phyloP scores from a whole-genome alignment of 2,113 vertebrate genomes.

The Corythaeola cristata region DNA sequence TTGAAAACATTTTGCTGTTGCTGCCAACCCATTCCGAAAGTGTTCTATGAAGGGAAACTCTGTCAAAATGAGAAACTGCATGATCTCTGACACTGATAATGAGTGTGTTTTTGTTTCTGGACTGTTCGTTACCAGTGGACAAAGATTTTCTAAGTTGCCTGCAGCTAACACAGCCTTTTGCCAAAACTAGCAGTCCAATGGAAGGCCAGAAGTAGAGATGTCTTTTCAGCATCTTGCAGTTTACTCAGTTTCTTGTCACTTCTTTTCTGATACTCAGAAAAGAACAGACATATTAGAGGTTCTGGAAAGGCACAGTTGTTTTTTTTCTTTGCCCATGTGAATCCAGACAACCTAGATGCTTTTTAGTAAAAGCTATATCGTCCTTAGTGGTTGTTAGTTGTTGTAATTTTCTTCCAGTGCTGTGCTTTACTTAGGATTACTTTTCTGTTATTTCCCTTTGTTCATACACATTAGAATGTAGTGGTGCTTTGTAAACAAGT shows the following conservation, averaged over 20 bases:
- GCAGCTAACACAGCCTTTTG: background rate
- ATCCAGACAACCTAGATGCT: background rate
- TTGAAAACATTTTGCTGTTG: background rate
- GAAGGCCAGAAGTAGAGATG: background rate
- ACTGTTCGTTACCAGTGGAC: background rate
- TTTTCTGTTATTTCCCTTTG: background rate
- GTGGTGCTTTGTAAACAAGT: background rate
- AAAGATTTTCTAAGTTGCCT: background rate
- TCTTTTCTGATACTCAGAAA: background rate
- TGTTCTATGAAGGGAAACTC: background rate
- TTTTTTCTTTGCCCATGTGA: background rate
- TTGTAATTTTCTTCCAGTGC: background rate
- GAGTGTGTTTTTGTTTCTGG: background rate
- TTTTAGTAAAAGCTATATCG: background rate
- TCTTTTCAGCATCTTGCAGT: background rate
- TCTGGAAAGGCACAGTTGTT: background rate
- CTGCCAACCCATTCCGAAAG: background rate
- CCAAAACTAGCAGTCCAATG: background rate
- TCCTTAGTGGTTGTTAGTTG: background rate
- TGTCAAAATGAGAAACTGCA: conserved; percentile 1
- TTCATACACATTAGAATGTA: background rate
- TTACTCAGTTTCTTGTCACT: background rate
- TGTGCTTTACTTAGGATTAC: background rate
- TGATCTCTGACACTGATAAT: background rate
- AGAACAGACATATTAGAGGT: background rate